These are phyloP conservation scores for Grammomys dolichurus DNA, from an alignment of 2,113 vertebrate genomes.

Conservation along the genomic window DNA sequence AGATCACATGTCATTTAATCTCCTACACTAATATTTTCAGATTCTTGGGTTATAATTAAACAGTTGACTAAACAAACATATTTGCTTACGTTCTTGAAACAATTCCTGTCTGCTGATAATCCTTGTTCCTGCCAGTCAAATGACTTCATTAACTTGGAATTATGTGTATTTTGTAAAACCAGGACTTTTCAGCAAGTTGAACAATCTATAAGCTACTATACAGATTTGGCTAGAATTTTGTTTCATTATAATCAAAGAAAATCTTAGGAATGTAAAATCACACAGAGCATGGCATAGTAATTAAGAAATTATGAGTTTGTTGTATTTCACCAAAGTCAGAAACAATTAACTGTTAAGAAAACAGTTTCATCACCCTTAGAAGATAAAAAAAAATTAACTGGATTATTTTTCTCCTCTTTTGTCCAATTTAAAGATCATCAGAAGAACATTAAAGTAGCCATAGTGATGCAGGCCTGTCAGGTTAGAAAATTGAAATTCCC, in stretches of 20 bases:
- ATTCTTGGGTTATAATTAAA: slow-evolving; percentile 39
- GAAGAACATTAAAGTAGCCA: neutral
- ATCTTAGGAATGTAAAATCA: neutral
- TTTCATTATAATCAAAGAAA: neutral
- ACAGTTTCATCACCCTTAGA: neutral
- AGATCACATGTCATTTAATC: slow-evolving; percentile 15
- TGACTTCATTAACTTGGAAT: slow-evolving; percentile 53
- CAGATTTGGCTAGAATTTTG: neutral
- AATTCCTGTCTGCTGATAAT: neutral
- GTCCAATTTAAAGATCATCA: neutral
- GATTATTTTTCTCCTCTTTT: neutral
- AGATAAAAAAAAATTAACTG: neutral
- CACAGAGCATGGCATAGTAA: neutral
- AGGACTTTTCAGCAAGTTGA: neutral
- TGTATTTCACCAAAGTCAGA: neutral
- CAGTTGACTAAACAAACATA: slow-evolving; percentile 31
- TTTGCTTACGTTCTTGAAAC: neutral
- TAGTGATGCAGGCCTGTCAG: neutral
- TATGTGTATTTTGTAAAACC: neutral
- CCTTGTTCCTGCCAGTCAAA: slow-evolving; percentile 12
- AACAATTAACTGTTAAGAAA: neutral
- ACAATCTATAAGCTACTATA: neutral
- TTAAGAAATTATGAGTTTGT: neutral
- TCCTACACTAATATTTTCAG: slow-evolving; percentile 17
- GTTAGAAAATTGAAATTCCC: neutral